phyloP scores from a whole-genome alignment of 2,113 vertebrate species.

The Pelobates fuscus region DNA sequence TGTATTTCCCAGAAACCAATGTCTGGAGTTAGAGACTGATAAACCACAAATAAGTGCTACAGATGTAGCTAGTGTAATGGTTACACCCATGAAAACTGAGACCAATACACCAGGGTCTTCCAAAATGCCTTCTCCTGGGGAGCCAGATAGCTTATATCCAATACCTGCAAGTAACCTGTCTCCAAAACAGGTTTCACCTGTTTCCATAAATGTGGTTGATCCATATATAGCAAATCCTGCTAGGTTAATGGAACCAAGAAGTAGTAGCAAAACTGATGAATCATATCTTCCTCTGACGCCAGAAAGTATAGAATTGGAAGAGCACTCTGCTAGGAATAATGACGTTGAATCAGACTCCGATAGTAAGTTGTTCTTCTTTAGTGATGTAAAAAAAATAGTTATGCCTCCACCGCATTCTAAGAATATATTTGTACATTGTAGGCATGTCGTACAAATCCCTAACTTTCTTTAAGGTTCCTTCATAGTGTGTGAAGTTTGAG shows the following conservation, averaged over 20 bases:
- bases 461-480: too few relatives aligned
- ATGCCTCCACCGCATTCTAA: too few relatives aligned
- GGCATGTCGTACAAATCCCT: too few relatives aligned
- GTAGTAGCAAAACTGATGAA: neutral
- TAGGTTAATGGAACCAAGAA: neutral
- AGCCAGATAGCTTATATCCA: neutral
- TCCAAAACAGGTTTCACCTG: neutral
- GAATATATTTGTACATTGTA: too few relatives aligned
- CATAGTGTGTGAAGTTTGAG: too few relatives aligned
- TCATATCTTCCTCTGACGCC: slow-evolving; percentile 27
- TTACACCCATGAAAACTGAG: neutral
- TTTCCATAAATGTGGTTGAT: neutral
- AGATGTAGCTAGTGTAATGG: neutral
- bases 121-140: neutral
- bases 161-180: neutral
- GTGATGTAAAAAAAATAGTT: too few relatives aligned
- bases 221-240: neutral
- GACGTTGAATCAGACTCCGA: slow-evolving; percentile 32
- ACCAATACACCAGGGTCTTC: neutral
- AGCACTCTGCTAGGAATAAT: neutral
- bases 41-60: neutral
- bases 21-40: neutral
- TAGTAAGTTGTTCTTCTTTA: slow-evolving; percentile 25
- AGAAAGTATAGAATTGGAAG: slow-evolving; percentile 31
- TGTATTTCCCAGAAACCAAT: neutral